Percentiles rank a stretch among this genome's conserved stretches.
Conservation (phyloP, 2,113 vertebrate species). For the Chauna torquata region DNA sequence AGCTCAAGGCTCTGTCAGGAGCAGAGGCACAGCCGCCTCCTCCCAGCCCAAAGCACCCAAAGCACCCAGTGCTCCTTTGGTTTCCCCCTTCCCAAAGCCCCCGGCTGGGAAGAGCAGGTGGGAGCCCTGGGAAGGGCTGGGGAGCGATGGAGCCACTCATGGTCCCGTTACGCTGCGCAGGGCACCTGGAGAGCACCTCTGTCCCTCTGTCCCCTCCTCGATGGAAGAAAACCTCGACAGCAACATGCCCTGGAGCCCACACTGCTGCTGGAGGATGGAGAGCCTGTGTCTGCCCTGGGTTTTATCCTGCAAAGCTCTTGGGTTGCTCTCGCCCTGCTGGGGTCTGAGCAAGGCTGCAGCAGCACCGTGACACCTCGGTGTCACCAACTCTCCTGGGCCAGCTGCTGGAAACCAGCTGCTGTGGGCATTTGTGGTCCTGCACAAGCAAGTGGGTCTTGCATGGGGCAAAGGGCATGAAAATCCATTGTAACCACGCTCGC, state of each 20-base stretch:
- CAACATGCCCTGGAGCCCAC: not conserved
- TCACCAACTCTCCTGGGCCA: too few relatives aligned
- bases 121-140: not conserved
- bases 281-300: not conserved
- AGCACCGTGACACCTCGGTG: too few relatives aligned
- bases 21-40: rapidly evolving
- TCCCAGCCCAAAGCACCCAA: not conserved
- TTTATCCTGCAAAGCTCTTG: too few relatives aligned
- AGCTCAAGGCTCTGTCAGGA: not conserved
- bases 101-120: not conserved
- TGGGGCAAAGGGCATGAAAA: rapidly evolving
- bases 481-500: rapidly evolving
- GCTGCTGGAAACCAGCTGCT: too few relatives aligned
- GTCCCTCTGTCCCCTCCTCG: not conserved
- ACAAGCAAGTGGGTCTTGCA: rapidly evolving
- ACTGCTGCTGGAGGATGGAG: not conserved
- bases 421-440: not conserved
- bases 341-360: too few relatives aligned
- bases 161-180: rapidly evolving
- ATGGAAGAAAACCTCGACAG: not conserved
- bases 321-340: too few relatives aligned
- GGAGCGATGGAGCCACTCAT: not conserved
- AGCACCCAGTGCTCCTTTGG: not conserved
- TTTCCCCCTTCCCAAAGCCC: not conserved
- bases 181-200: not conserved